Evolutionary conservation across 2,888 invertebrate species (phyloP).

Genomic region (Falcaria lacertinaria): DNA sequence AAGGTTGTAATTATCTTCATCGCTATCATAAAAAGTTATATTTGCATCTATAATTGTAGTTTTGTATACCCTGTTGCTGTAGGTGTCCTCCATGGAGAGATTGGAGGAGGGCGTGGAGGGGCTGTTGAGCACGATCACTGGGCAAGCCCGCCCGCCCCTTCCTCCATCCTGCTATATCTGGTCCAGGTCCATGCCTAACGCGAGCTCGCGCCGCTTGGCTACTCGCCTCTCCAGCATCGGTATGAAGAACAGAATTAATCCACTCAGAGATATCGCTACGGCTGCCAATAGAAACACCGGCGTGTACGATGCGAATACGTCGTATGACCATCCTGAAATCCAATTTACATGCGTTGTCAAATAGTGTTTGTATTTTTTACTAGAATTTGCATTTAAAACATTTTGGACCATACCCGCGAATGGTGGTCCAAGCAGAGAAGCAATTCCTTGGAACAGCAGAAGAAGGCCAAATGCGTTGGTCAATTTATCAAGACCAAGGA

Average conservation of each 20-base stretch:
- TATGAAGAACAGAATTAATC: conserved; percentile 91
- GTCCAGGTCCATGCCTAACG: conserved; percentile 40
- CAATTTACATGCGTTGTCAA: not conserved
- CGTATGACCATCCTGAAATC: conserved; percentile 90
- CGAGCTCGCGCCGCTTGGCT: conserved; percentile 41
- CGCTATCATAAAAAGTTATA: conserved; percentile 43
- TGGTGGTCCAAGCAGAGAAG: conserved; percentile 95
- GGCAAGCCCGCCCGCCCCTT: conserved; percentile 27
- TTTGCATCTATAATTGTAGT: conserved; percentile 57
- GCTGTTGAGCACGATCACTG: conserved; percentile 65
- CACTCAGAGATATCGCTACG: conserved; percentile 90
- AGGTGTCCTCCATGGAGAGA: conserved; percentile 50
- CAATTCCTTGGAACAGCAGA: conserved; percentile 95
- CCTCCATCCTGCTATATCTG: conserved; percentile 62
- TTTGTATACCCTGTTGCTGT: conserved; percentile 71
- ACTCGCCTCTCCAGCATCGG: conserved; percentile 82
- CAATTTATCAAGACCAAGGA: conserved; percentile 93
- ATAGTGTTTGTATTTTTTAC: not conserved
- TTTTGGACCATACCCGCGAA: conserved; percentile 85
- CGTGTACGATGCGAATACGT: conserved; percentile 87
- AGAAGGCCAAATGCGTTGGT: conserved; percentile 98
- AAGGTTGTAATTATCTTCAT: conserved; percentile 46
- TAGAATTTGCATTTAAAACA: not conserved
- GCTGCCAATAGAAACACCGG: conserved; percentile 95
- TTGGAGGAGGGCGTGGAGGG: conserved; percentile 64